Evolutionary conservation across 2,113 vertebrate genomes (phyloP).

Genomic region (Cacatua alba): DNA sequence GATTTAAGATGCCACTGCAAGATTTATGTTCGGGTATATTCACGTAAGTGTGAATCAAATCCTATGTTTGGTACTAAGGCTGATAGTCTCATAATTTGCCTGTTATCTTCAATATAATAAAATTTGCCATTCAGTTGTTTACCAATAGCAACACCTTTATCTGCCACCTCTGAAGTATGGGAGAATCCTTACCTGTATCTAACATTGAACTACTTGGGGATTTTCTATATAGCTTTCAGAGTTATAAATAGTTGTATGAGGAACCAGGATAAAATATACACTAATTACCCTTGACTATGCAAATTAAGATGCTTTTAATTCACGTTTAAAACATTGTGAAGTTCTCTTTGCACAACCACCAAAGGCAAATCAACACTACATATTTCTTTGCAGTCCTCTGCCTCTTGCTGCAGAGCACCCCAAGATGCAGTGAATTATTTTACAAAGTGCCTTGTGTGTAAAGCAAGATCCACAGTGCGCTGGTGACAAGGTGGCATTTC

Average conservation of each 20-base stretch:
- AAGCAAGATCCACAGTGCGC: background rate
- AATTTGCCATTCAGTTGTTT: background rate
- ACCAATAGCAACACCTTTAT: background rate
- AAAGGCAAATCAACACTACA: rapidly evolving
- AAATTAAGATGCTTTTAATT: background rate
- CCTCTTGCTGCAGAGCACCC: background rate
- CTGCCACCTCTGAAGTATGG: background rate
- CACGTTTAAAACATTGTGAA: background rate
- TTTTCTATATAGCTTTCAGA: background rate
- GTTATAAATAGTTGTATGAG: background rate
- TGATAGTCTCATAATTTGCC: background rate
- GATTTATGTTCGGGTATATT: background rate
- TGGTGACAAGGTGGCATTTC: background rate
- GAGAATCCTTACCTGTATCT: background rate
- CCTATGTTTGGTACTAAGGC: background rate
- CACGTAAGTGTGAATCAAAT: background rate
- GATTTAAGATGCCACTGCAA: background rate
- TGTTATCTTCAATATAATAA: rapidly evolving
- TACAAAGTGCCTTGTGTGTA: background rate
- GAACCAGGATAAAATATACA: background rate
- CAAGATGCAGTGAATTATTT: background rate
- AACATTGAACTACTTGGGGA: background rate
- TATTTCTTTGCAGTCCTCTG: background rate
- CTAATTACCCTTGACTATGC: background rate
- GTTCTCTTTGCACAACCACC: background rate